These are phyloP conservation scores for Condylostylus longicornis DNA, from an alignment of 1,140 invertebrate species.

Conservation along the genomic window DNA sequence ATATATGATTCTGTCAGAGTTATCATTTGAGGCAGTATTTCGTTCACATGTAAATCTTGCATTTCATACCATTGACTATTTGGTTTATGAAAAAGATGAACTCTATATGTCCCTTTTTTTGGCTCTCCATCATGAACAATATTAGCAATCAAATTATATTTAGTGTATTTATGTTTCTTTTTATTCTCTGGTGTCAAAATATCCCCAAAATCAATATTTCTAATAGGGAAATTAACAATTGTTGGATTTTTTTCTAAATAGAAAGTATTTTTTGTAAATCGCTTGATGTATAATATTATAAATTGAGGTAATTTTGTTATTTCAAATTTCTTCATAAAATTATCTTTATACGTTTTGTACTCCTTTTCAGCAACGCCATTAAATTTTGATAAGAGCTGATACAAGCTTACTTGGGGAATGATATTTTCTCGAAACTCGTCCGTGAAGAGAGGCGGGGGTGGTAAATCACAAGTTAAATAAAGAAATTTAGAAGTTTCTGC, in stretches of 20 bases:
- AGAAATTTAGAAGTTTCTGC: constrained; percentile 83
- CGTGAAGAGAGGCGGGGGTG: constrained; percentile 89
- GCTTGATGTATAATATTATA: constrained; percentile 91
- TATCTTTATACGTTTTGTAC: constrained; percentile 99
- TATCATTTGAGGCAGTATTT: constrained; percentile 98
- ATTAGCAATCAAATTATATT: constrained; percentile 93
- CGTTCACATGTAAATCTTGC: constrained; percentile 96
- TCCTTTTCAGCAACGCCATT: constrained; percentile 93
- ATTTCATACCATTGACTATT: constrained; percentile 82
- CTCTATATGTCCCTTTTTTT: constrained; percentile 83
- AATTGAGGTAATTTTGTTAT: constrained; percentile 91
- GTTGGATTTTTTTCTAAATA: constrained; percentile 99
- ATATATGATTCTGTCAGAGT: constrained; percentile 98
- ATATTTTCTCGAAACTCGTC: constrained; percentile 97
- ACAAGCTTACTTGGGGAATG: constrained; percentile 95
- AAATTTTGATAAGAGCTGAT: constrained; percentile 86
- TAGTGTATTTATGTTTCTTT: constrained; percentile 60
- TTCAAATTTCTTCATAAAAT: constrained; percentile 93
- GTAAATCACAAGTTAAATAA: constrained; percentile 92
- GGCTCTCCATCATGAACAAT: constrained; percentile 97
- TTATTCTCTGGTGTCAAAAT: constrained; percentile 75
- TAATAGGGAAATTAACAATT: constrained; percentile 98
- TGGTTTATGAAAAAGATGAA: constrained; percentile 90
- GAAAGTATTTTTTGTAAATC: constrained; percentile 98
- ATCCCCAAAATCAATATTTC: constrained; percentile 95